A percentile compares a stretch with the other conserved stretches of the same genome.
These are phyloP conservation scores for Drosophila suzukii DNA, from an alignment of 1,140 invertebrate species.

Conservation along the genomic window DNA sequence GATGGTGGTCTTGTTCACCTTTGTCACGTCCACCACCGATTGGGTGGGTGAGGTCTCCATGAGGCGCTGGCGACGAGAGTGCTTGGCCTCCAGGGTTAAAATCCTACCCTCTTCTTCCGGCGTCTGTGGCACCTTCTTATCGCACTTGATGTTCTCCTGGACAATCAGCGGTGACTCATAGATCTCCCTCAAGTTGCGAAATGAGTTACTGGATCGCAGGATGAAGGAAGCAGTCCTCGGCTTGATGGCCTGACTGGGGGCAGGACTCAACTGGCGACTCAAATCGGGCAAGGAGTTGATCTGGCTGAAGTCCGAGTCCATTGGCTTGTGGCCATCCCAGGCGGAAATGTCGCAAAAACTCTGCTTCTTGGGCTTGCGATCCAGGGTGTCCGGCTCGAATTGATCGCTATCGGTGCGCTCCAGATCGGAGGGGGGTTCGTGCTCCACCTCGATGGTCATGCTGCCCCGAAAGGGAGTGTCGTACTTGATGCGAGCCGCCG, in stretches of 20 bases:
- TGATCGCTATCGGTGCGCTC: slow-evolving; percentile 86
- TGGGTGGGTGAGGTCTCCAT: slow-evolving; percentile 86
- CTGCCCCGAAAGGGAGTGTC: slow-evolving; percentile 83
- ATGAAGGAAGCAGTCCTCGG: slow-evolving; percentile 68
- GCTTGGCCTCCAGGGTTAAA: slow-evolving; percentile 88
- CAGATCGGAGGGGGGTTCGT: slow-evolving; percentile 79
- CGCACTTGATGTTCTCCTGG: slow-evolving; percentile 69
- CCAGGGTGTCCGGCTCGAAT: slow-evolving; percentile 93
- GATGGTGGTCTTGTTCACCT: slow-evolving; percentile 71
- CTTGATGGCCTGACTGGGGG: slow-evolving; percentile 25
- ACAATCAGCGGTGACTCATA: slow-evolving; percentile 87
- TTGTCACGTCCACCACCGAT: slow-evolving; percentile 61
- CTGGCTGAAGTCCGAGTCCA: slow-evolving; percentile 86
- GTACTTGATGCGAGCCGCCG: slow-evolving; percentile 79
- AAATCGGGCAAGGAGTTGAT: slow-evolving; percentile 83
- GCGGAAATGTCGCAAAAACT: slow-evolving; percentile 83
- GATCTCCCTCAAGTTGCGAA: slow-evolving; percentile 87
- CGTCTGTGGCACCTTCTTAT: slow-evolving; percentile 26
- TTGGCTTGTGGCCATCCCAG: slow-evolving; percentile 79
- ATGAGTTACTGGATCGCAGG: slow-evolving; percentile 69
- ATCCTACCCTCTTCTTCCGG: slow-evolving; percentile 86
- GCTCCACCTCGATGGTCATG: slow-evolving; percentile 90
- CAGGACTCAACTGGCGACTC: slow-evolving; percentile 31
- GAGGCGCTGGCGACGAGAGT: slow-evolving; percentile 88
- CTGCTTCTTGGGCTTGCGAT: slow-evolving; percentile 90